Evolutionary conservation across 2,888 invertebrate species (phyloP).

Genomic region (Acrobasis suavella): DNA sequence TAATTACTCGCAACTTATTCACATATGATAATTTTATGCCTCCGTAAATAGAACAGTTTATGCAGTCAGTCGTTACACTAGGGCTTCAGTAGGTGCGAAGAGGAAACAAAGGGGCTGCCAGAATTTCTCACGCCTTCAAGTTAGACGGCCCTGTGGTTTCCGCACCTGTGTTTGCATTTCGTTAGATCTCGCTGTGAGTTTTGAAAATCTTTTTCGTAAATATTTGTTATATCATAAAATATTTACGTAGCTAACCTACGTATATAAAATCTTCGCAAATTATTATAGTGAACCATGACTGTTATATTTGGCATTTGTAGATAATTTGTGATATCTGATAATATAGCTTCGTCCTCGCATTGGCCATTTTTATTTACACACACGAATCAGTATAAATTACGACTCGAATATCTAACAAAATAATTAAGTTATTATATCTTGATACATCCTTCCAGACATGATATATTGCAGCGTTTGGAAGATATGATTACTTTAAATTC

Average conservation of each 20-base stretch:
- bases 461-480: no score
- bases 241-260: no score
- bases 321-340: neutral
- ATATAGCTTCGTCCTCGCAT: neutral
- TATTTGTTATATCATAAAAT: slow-evolving; percentile 1
- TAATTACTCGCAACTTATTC: neutral
- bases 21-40: neutral
- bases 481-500: no score
- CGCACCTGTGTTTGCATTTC: slow-evolving; percentile 65
- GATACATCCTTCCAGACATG: neutral
- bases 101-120: slow-evolving; percentile 49
- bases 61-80: slow-evolving; percentile 43
- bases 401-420: neutral
- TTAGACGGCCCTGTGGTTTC: slow-evolving; percentile 42
- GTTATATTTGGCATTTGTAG: neutral
- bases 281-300: neutral
- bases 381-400: neutral
- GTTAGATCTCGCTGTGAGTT: slow-evolving; percentile 35
- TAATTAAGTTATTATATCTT: neutral
- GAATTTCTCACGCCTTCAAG: slow-evolving; percentile 59
- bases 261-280: neutral
- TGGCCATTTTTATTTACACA: neutral
- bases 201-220: slow-evolving; percentile 11
- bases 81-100: slow-evolving; percentile 53
- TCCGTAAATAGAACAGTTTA: slow-evolving; percentile 6